Evolutionary conservation across 2,113 vertebrate genomes (phyloP), one percentile per base, ranked within the genome.

Genomic region (Puma concolor): DNA sequence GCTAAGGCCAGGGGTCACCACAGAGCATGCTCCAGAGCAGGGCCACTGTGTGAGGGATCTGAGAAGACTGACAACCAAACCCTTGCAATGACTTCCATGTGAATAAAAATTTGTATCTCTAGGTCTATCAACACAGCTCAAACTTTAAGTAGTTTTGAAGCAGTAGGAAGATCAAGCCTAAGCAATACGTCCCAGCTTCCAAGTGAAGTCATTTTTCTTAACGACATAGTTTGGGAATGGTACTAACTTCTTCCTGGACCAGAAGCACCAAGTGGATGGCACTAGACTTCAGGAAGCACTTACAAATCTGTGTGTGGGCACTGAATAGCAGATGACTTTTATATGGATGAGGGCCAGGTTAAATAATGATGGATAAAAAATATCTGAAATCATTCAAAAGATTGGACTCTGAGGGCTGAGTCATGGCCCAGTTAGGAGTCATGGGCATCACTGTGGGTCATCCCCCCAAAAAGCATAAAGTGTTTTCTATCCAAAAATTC

Each of bases 191-290:
- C 54, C 25, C 44, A 83, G 29, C 76, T 90, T 92, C 41, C 71
- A 64, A 84, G 38, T 96, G 74, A 97, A 36, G 83, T 66, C 72
- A 92, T 88, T 90, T 93, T 97, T 92, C 88, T 91, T 86, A 91
- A 83, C 36, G 48, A 67, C 44, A 76, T 27, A 50, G 29, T 76
- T 74, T 85, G 67, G 60, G 66, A 91, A 96, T 60, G 41, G 48
- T 23, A 97, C 57, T 76, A 80, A 71, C 77, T 92, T 97, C n/a
- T 86, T 97, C 74, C 87, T 92, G 74, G 67, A 87, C 88, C 12
- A 54, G 80, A 79, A 54, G 31, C 36, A 64, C 72, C n/a, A 54
- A 41, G 41, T 0, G 4, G 77, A 64, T n/a, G 31, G 54, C 1
- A 11, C 11, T 52, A 54, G 72, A 66, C 64, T 91, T 95, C 63